Evolutionary conservation across 2,113 vertebrate species (phyloP).

Genomic region (Micronycteris hirsuta): DNA sequence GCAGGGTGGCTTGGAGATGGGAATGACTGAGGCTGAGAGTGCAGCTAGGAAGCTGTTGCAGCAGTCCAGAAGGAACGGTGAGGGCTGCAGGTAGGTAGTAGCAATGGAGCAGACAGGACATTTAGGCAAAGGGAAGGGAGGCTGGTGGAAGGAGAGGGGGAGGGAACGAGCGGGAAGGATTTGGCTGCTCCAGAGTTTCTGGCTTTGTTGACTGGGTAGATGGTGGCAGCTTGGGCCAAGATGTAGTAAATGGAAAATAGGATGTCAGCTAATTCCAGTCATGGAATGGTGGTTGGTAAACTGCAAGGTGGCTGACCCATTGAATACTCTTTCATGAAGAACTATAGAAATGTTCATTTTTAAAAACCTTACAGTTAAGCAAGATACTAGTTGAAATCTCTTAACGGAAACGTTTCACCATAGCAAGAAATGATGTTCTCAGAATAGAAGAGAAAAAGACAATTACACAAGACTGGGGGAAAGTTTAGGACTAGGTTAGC

Average conservation of each 20-base stretch:
- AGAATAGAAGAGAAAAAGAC: not conserved
- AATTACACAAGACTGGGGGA: not conserved
- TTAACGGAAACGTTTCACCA: not conserved
- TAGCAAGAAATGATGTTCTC: not conserved
- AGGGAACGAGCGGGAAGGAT: not conserved
- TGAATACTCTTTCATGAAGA: not conserved
- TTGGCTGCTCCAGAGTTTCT: not conserved
- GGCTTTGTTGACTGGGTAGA: not conserved
- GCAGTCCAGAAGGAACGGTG: fast-evolving
- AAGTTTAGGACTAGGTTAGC: not conserved
- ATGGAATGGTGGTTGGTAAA: not conserved
- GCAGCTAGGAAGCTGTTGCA: not conserved
- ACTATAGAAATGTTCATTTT: not conserved
- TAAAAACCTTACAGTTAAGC: not conserved
- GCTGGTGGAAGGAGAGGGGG: fast-evolving
- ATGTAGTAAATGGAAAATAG: not conserved
- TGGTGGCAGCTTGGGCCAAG: not conserved
- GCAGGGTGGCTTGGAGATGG: not conserved
- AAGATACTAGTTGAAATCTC: not conserved
- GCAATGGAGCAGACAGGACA: not conserved
- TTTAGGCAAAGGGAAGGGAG: no score
- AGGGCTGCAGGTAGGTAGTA: not conserved
- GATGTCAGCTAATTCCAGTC: no score
- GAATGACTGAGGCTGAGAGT: not conserved
- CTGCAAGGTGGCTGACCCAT: not conserved